Conservation (phyloP, 2,113 vertebrate genomes). For the Furnarius figulus region DNA sequence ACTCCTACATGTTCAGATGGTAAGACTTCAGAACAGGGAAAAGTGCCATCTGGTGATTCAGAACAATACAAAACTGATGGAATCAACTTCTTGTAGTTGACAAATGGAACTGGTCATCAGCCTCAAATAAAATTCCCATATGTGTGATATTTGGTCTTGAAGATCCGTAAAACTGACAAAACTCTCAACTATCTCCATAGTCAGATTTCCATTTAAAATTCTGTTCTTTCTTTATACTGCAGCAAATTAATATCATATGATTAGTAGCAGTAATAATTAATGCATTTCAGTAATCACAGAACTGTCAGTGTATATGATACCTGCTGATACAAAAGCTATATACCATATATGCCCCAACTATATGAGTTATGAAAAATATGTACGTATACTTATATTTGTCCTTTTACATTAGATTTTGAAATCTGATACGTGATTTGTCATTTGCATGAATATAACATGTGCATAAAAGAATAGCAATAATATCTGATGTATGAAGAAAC, state of each 20-base stretch:
- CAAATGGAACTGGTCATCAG: not conserved
- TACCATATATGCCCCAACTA: not conserved
- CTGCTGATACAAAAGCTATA: not conserved
- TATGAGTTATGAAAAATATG: not conserved
- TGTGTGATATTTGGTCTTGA: not conserved
- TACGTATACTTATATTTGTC: not conserved
- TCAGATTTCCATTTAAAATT: not conserved
- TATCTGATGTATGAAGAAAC: not conserved
- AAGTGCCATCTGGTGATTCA: conserved; percentile 26
- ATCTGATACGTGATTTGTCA: not conserved
- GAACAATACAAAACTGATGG: not conserved
- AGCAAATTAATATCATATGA: not conserved
- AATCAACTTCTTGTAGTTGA: not conserved
- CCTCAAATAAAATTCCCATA: not conserved
- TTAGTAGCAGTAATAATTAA: not conserved
- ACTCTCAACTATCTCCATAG: not conserved
- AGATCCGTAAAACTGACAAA: not conserved
- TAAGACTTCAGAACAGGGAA: not conserved
- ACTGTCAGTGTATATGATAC: not conserved
- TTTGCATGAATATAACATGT: not conserved
- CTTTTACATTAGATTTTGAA: not conserved
- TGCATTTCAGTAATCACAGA: not conserved
- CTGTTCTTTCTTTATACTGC: not conserved
- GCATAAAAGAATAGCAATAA: not conserved
- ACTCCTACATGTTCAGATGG: not conserved